Percentiles rank a stretch among this genome's conserved stretches.
phyloP scores from a whole-genome alignment of 1,140 invertebrate genomes.

The Drosophila murphyi region DNA sequence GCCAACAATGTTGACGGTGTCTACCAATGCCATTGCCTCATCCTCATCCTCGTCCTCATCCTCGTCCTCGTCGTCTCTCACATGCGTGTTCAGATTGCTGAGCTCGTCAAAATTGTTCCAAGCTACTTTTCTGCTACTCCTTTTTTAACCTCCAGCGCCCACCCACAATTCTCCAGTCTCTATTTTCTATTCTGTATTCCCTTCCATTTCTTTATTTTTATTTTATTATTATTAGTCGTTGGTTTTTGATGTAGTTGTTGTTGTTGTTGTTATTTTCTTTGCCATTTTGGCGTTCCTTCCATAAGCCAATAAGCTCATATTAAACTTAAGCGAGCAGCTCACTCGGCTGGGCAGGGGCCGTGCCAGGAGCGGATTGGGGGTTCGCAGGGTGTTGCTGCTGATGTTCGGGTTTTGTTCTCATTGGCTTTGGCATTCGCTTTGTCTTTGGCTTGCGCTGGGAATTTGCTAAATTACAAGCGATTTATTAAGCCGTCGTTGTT shows the following conservation, averaged over 20 bases:
- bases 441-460: slow-evolving; percentile 55
- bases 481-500: slow-evolving; percentile 49
- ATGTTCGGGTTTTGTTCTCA: slow-evolving; percentile 3
- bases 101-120: slow-evolving; percentile 62
- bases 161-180: too few species aligned
- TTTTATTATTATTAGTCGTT: background rate
- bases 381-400: background rate
- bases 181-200: too few species aligned
- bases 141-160: background rate
- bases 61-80: slow-evolving; percentile 13
- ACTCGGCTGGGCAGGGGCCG: slow-evolving; percentile 14
- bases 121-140: slow-evolving; percentile 36
- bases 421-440: slow-evolving; percentile 37
- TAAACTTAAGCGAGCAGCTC: slow-evolving; percentile 56
- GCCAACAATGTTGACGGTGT: slow-evolving; percentile 27
- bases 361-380: background rate
- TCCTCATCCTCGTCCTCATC: background rate
- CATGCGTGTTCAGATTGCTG: slow-evolving; percentile 59
- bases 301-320: slow-evolving; percentile 75
- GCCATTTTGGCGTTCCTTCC: slow-evolving; percentile 10
- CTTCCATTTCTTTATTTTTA: background rate
- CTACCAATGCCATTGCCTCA: background rate
- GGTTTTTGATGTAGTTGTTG: background rate
- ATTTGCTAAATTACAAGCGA: slow-evolving; percentile 69
- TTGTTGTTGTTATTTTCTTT: slow-evolving; percentile 13